Percentiles rank a stretch among this genome's conserved stretches.
phyloP scores from a whole-genome alignment of 2,888 invertebrate genomes.

The Nemoura dubitans region DNA sequence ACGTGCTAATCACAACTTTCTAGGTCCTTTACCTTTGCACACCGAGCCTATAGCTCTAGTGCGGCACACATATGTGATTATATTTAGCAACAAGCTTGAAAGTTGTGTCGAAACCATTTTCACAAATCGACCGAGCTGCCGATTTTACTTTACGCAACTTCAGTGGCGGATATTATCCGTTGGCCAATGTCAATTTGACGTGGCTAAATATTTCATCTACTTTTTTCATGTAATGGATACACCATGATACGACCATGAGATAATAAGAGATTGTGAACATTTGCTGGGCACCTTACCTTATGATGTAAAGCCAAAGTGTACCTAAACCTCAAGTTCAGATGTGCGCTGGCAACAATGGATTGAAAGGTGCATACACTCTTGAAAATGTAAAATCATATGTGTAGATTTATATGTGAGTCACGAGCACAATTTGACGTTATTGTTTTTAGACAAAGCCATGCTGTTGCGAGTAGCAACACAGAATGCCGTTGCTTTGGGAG shows the following conservation, averaged over 20 bases:
- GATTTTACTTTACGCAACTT: background rate
- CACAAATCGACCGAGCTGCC: background rate
- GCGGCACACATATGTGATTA: background rate
- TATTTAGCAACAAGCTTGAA: background rate
- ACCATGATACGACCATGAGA: background rate
- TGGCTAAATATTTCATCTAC: background rate
- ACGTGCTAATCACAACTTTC: slow-evolving; percentile 12
- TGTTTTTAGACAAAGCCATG: background rate
- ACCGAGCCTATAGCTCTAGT: background rate
- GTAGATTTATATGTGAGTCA: background rate
- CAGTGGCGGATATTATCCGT: background rate
- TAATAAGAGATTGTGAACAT: background rate
- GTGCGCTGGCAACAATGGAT: background rate
- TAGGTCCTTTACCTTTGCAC: slow-evolving; percentile 12
- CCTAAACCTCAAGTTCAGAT: background rate
- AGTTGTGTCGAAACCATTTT: background rate
- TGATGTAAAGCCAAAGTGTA: background rate
- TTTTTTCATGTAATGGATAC: slow-evolving; percentile 2
- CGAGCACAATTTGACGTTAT: background rate
- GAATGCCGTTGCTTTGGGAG: too few relatives aligned
- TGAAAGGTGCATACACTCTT: background rate
- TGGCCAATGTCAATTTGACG: background rate
- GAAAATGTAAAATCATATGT: background rate
- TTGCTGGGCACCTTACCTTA: background rate
- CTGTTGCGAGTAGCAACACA: too few relatives aligned